A percentile compares a stretch with the other conserved stretches of the same genome.
Evolutionary conservation across 2,113 vertebrate species (phyloP).

Genomic region (Corythoichthys intestinalis): DNA sequence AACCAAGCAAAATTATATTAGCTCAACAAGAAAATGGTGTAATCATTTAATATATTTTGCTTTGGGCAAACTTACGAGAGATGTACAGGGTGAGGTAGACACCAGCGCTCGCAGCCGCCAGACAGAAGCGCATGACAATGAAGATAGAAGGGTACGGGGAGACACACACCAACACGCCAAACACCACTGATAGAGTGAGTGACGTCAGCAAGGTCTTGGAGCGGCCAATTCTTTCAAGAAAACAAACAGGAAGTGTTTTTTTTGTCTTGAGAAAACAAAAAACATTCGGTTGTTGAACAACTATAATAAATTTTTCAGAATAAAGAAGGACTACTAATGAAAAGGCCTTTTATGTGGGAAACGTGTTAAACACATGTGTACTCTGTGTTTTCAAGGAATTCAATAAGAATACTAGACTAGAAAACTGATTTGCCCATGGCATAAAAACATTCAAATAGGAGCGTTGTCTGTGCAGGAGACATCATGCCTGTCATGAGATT

Average conservation of each 20-base stretch:
- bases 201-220: constrained; percentile 78
- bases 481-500: too few species aligned
- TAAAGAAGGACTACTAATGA: background rate
- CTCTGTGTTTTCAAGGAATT: background rate
- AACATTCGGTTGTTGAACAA: background rate
- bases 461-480: too few species aligned
- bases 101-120: constrained; percentile 78
- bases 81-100: constrained; percentile 82
- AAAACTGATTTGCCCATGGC: background rate
- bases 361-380: background rate
- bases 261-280: background rate
- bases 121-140: constrained; percentile 81
- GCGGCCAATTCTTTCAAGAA: constrained; percentile 73
- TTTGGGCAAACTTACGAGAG: constrained; percentile 75
- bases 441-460: too few species aligned
- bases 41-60: background rate
- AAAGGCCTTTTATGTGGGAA: background rate
- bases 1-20: constrained; percentile 19
- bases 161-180: constrained; percentile 81
- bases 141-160: constrained; percentile 79
- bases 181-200: constrained; percentile 78
- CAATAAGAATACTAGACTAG: background rate
- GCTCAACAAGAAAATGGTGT: background rate
- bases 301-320: too few species aligned
- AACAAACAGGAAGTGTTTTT: background rate